Evolutionary conservation across 37 sponge, comb jelly and placozoan genomes (phyloP), one percentile per base, ranked within the genome.

Genomic region (Oscarella lobularis): DNA sequence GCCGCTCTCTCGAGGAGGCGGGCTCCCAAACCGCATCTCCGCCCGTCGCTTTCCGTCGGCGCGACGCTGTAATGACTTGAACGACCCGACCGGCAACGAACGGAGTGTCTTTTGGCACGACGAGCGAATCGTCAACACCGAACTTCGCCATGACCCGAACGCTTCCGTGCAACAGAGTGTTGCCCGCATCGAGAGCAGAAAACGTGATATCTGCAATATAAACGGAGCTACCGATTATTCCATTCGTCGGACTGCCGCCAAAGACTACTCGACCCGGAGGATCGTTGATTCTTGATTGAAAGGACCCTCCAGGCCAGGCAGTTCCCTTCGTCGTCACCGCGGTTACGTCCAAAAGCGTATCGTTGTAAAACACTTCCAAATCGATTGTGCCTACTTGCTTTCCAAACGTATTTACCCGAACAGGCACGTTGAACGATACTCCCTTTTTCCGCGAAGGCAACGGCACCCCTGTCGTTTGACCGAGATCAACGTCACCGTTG

Each of bases 401-500:
- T 3, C 41, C 29, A 3, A 83, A 85, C 0, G 87, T 70, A 67
- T 90, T 90, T 33, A 90, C 77, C 38, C 80, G 72, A 0, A 90
- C 67, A 20, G 87, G 74, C 5, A 87, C 73, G 0, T 77, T 55
- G 20, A 86, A 68, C 2, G 67, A 34, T 27, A 35, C 0, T 6
- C 85, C 83, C 30, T 65, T 67, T 2, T 72, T 34, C 14, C 39
- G 41, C 3, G 79, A 4, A 0, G 74, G 69, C 3, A 90, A 33
- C 4, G 87, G 78, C 1, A 81, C 37, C 3, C 91, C 91, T 40
- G 77, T 60, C 3, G 20, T 37, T 31, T 70, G 35, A 31, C 91
- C 91, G 0, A 90, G 31, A 74, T 90, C 91, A 35, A 90, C 76
- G 74, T 90, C 91, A 5, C 91, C 91, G 1, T 84, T 41, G n/a